A percentile compares a stretch with the other conserved stretches of the same genome.
These are phyloP conservation scores for Proteles cristata DNA, from an alignment of 2,113 vertebrate species.

Conservation along the genomic window DNA sequence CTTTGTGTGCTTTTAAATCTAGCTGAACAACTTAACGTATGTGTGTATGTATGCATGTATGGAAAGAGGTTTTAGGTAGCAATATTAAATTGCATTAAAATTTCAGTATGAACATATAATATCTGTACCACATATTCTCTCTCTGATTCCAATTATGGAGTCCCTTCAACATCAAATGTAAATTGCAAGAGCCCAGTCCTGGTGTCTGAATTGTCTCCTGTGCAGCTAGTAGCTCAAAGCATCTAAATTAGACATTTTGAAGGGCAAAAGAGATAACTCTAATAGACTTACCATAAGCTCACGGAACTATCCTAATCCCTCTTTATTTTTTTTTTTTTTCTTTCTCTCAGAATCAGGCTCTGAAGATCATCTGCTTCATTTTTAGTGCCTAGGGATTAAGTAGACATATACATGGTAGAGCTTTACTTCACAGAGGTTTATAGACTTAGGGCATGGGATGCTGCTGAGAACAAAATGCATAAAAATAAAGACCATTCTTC, in stretches of 20 bases:
- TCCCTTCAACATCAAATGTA: neutral
- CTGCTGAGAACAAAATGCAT: neutral
- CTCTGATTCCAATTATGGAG: neutral
- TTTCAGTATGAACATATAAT: neutral
- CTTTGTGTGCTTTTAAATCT: slow-evolving; percentile 14
- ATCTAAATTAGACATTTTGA: slow-evolving; percentile 37
- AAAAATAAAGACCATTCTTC: neutral
- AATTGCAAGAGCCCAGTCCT: neutral
- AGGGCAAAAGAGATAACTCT: neutral
- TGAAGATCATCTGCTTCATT: neutral
- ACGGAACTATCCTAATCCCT: neutral
- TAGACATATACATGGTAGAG: neutral
- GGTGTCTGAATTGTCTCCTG: neutral
- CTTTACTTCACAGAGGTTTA: slow-evolving; percentile 2
- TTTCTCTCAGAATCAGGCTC: neutral
- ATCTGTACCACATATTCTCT: neutral
- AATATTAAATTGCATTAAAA: neutral
- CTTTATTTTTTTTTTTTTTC: neutral
- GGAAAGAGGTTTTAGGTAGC: neutral
- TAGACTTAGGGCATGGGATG: neutral
- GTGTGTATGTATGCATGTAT: neutral
- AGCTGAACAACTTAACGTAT: neutral
- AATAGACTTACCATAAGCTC: neutral
- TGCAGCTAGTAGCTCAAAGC: neutral
- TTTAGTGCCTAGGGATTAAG: neutral